Evolutionary conservation across 1,140 invertebrate genomes (phyloP).

Genomic region (Hirudo medicinalis): DNA sequence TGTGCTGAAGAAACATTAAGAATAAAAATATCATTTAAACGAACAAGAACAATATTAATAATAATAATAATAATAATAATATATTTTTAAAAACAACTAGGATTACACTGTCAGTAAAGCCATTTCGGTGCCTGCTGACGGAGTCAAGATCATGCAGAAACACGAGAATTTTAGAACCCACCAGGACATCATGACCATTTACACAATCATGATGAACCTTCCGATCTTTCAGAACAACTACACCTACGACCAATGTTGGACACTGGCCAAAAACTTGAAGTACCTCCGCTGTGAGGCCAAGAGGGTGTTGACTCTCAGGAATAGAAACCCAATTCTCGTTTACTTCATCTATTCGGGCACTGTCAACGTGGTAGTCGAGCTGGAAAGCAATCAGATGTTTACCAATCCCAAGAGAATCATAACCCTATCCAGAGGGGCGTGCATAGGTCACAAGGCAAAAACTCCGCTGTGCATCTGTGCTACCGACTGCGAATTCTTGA

Average conservation of each 20-base stretch:
- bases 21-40: too few species aligned
- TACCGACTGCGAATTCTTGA: conserved; percentile 3
- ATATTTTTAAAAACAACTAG: too few species aligned
- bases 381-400: background rate
- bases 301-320: background rate
- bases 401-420: background rate
- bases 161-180: background rate
- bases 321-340: background rate
- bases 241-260: background rate
- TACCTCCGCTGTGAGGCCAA: background rate
- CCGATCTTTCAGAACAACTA: conserved; percentile 5
- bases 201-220: conserved; percentile 3
- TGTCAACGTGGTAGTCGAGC: conserved; percentile 7
- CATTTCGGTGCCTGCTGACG: background rate
- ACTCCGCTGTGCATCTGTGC: conserved; percentile 3
- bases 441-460: background rate
- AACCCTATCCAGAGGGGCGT: background rate
- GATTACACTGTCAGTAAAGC: background rate
- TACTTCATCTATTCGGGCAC: conserved; percentile 3
- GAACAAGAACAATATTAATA: too few species aligned
- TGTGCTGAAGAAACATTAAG: too few species aligned
- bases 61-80: too few species aligned
- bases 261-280: conserved; percentile 2
- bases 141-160: conserved; percentile 2
- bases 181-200: conserved; percentile 8